Conservation (phyloP, 2,113 vertebrate species). For the Tachuris rubrigastra region DNA sequence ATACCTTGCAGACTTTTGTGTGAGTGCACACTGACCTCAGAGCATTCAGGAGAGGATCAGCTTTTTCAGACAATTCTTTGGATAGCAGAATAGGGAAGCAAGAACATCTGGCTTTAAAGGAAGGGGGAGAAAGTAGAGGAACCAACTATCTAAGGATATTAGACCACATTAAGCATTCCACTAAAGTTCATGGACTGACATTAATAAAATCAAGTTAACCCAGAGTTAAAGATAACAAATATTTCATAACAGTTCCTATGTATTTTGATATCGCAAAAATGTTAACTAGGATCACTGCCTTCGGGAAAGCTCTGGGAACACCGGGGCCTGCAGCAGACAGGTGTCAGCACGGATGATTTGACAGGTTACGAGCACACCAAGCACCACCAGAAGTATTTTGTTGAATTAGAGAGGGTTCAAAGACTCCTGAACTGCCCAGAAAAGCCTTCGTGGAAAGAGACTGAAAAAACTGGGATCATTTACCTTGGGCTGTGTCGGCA, state of each 20-base stretch:
- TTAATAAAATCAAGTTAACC: conserved; percentile 26
- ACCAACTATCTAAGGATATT: background rate
- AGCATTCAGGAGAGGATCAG: background rate
- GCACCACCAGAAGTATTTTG: background rate
- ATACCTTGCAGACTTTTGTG: background rate
- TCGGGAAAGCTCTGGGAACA: background rate
- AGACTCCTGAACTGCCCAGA: background rate
- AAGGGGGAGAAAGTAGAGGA: background rate
- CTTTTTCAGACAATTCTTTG: background rate
- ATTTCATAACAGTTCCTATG: background rate
- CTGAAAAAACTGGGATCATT: background rate
- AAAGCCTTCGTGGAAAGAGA: background rate
- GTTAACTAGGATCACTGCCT: background rate
- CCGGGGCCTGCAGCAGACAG: background rate
- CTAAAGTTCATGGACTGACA: background rate
- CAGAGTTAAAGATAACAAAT: background rate
- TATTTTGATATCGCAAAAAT: background rate
- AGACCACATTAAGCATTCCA: background rate
- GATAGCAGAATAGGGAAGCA: background rate
- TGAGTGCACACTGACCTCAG: background rate
- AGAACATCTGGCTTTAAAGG: background rate
- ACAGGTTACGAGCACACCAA: background rate
- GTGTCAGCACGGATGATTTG: background rate
- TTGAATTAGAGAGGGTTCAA: background rate
- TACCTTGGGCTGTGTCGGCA: background rate